A percentile compares a stretch with the other conserved stretches of the same genome.
Conservation (phyloP, 2,888 invertebrate genomes). For the Gymnosoma rotundatum region DNA sequence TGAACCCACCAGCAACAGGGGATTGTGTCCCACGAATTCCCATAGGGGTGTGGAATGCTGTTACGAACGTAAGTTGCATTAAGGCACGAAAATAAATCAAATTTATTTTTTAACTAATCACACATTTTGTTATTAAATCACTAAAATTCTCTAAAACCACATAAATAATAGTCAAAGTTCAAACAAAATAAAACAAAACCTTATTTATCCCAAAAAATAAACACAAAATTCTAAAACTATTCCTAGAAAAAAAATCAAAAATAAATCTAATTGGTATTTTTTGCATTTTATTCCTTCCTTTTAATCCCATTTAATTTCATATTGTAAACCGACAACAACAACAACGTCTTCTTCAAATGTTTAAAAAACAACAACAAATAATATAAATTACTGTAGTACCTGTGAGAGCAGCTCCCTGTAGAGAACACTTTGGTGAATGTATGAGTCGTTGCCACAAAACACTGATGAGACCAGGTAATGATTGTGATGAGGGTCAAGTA, state of each 20-base stretch:
- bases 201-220: conserved; percentile 7
- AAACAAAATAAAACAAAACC: conserved; percentile 47
- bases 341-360: conserved; percentile 17
- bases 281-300: conserved; percentile 61
- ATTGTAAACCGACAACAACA: conserved; percentile 13
- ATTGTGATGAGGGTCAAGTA: conserved; percentile 78
- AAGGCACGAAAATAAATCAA: conserved; percentile 37
- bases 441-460: conserved; percentile 76
- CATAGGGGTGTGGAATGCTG: conserved; percentile 80
- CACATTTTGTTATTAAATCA: conserved; percentile 45
- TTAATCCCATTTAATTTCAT: conserved; percentile 50
- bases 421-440: conserved; percentile 79
- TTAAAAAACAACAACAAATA: conserved; percentile 38
- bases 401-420: conserved; percentile 79
- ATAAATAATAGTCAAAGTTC: conserved; percentile 41
- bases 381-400: conserved; percentile 75
- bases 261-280: conserved; percentile 61
- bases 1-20: conserved; percentile 77
- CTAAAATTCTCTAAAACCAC: conserved; percentile 6
- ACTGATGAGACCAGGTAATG: conserved; percentile 78
- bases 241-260: conserved; percentile 29
- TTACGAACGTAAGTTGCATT: conserved; percentile 78
- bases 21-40: conserved; percentile 78
- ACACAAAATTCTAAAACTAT: background rate
- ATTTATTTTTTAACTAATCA: conserved; percentile 27